Evolutionary conservation across 1,140 invertebrate genomes (phyloP).

Genomic region (Varroa destructor): DNA sequence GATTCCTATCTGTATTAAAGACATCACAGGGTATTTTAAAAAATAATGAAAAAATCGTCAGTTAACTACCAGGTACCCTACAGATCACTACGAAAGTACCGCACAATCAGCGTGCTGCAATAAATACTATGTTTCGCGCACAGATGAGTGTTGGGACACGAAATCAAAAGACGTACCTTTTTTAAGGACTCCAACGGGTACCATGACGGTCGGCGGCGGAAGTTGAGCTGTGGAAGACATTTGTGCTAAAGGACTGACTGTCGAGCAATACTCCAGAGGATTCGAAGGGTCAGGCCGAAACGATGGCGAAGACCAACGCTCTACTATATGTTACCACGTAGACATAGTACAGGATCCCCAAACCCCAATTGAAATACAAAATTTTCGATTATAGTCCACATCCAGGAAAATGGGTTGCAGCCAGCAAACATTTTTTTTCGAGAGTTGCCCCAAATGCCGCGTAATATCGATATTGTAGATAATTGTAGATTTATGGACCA

Average conservation of each 20-base stretch:
- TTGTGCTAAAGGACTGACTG: constrained; percentile 65
- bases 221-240: constrained; percentile 44
- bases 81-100: no score
- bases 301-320: not conserved
- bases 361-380: constrained; percentile 31
- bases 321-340: not conserved
- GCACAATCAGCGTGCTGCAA: no score
- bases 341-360: constrained; percentile 28
- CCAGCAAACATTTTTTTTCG: no score
- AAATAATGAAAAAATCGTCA: no score
- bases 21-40: no score
- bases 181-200: constrained; percentile 69
- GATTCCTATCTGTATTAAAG: no score
- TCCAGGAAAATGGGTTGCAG: no score
- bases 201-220: constrained; percentile 60
- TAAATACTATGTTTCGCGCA: no score
- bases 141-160: not conserved
- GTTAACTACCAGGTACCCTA: no score
- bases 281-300: constrained; percentile 65
- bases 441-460: no score
- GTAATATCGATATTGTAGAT: no score
- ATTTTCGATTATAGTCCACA: constrained; percentile 9
- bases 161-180: constrained; percentile 34
- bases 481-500: no score
- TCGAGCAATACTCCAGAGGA: constrained; percentile 76